Conservation (phyloP, 2,888 invertebrate species). For the Calameuta pallipes region DNA sequence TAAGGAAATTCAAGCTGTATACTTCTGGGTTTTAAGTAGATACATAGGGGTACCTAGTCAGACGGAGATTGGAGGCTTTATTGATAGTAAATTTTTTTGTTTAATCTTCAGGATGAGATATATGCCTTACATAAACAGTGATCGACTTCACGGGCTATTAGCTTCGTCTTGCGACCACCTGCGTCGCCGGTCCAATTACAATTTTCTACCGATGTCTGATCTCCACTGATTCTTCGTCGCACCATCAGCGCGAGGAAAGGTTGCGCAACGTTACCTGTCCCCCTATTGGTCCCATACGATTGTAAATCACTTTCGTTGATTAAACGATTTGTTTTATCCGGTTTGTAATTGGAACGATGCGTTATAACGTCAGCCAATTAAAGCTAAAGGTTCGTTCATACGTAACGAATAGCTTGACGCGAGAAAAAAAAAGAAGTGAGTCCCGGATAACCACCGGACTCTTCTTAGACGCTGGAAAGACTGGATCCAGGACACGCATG, state of each 20-base stretch:
- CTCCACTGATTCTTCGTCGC: background rate
- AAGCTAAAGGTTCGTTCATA: slow-evolving; percentile 23
- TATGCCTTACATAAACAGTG: slow-evolving; percentile 22
- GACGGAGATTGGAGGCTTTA: background rate
- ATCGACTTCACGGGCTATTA: slow-evolving; percentile 46
- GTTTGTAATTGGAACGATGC: slow-evolving; percentile 50
- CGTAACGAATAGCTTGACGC: background rate
- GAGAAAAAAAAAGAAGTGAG: background rate
- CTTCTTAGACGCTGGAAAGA: background rate
- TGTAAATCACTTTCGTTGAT: slow-evolving; percentile 52
- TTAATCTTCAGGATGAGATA: background rate
- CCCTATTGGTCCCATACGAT: background rate
- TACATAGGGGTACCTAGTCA: background rate
- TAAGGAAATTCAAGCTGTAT: background rate
- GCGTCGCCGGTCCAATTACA: slow-evolving; percentile 12
- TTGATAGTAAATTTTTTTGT: background rate
- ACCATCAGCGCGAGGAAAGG: slow-evolving; percentile 15
- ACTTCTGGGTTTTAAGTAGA: background rate
- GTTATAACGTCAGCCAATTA: slow-evolving; percentile 51
- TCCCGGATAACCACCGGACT: background rate
- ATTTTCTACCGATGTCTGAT: background rate
- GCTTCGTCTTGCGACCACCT: slow-evolving; percentile 41
- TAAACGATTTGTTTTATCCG: slow-evolving; percentile 48
- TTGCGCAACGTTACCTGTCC: slow-evolving; percentile 11
- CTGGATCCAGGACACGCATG: background rate